Conservation (phyloP, 2,113 vertebrate species). For the Paedocypris sp. region DNA sequence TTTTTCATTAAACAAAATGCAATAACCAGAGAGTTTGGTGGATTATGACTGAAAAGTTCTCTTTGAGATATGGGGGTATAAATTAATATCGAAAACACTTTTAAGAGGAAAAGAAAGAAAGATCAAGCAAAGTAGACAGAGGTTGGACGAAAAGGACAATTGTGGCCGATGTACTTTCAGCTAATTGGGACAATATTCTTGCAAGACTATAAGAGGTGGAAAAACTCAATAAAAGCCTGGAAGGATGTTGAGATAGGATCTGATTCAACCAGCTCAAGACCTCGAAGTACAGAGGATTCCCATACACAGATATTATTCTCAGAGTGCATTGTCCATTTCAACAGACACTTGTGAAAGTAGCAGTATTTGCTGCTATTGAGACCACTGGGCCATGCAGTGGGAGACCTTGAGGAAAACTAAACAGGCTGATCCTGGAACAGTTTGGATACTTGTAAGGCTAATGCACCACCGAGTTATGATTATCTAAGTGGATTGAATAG, state of each 20-base stretch:
- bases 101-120: not conserved
- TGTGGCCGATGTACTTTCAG: slow-evolving; percentile 23
- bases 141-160: slow-evolving; percentile 12
- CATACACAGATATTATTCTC: slow-evolving; percentile 21
- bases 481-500: no score
- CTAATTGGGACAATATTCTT: slow-evolving; percentile 28
- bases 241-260: not conserved
- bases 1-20: slow-evolving; percentile 44
- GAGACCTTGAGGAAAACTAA: no score
- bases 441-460: no score
- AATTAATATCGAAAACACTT: slow-evolving; percentile 31
- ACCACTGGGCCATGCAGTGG: no score
- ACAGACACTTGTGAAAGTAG: no score
- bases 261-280: slow-evolving; percentile 6
- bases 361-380: no score
- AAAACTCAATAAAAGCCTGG: slow-evolving; percentile 31
- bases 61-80: slow-evolving; percentile 34
- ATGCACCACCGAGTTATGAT: no score
- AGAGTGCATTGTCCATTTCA: not conserved
- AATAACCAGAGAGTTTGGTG: slow-evolving; percentile 40
- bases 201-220: no score
- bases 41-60: slow-evolving; percentile 36
- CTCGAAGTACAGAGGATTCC: not conserved
- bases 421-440: no score
- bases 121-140: not conserved